Base-by-base conservation (phyloP, 2,113 vertebrate species). In the Vombatus ursinus region DNA sequence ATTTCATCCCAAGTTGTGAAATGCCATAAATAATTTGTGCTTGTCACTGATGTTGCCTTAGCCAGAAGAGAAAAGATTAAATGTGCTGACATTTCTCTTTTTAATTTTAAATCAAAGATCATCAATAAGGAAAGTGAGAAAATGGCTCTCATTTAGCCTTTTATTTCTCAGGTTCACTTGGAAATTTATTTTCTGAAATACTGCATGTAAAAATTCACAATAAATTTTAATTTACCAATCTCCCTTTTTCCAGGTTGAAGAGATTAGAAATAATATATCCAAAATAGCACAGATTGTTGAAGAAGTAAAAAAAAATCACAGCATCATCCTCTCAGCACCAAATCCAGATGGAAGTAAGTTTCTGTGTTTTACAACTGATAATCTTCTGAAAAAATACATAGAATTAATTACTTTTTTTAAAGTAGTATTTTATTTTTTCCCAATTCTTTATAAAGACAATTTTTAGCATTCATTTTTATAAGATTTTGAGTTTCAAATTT, bases 281-380 rank as follows among this genome's bases (percentile, higher is more conserved):
- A 99, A 99, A 97, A 99, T 99, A 93, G 98, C 98, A 84, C 98
- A 99, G 54, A 98, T 99, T 94, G 99, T 99, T 92, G 99, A 99
- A 92, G 99, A 99, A 57, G 99, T 99, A 92, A 99, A 99, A 98
- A 99, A 99, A 95, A 99, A 99, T 44, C 99, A 99, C 98, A 99
- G 99, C 98, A 99, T 98, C 97, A 99, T 99, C 91, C 99, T 99
- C 53, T 99, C 99, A 7, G 99, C 99, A 52, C 99, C 99, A 52
- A 99, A 99, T 98, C 99, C 99, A 50, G 99, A 99, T 97, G 99
- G 99, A 97, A 99, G 99, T 99, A 98, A 98, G 99, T 98, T 49
- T 89, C 23, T 0, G 1, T 51, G 84, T 47, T 52, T 93, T 48
- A 16, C 19, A 48, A 48, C 12, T 90, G 44, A 90, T 48, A 48